Conservation (phyloP, 2,797 vertebrate genomes). For the Mycteria americana region DNA sequence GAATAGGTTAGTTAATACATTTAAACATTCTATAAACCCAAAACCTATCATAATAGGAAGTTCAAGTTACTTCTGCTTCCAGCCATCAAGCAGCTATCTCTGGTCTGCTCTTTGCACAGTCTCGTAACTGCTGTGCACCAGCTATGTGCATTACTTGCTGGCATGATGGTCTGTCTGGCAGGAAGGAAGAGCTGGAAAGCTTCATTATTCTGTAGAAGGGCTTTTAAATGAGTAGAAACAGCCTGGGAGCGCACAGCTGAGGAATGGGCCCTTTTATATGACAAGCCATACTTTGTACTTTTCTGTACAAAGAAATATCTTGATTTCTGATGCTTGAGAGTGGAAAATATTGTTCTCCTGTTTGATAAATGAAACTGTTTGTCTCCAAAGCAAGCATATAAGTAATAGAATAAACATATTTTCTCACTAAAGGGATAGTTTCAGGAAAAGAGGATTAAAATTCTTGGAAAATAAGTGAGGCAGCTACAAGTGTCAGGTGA, state of each 20-base stretch:
- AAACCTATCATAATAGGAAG: neutral
- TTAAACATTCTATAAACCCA: neutral
- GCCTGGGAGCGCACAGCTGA: neutral
- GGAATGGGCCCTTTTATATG: neutral
- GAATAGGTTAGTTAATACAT: neutral
- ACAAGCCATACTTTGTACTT: neutral
- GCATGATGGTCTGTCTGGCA: neutral
- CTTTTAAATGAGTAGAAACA: neutral
- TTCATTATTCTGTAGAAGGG: neutral
- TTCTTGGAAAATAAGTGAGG: conserved; percentile 52
- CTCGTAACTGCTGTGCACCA: neutral
- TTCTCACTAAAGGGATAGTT: conserved; percentile 24
- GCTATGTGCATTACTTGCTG: neutral
- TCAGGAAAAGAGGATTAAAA: conserved; percentile 66
- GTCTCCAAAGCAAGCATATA: conserved; percentile 10
- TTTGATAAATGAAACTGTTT: neutral
- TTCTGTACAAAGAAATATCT: neutral
- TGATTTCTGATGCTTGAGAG: neutral
- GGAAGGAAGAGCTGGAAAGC: neutral
- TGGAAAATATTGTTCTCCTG: neutral
- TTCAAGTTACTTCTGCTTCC: neutral
- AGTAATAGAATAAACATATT: conserved; percentile 27
- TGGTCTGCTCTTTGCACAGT: neutral
- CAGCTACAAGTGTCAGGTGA: conserved; percentile 55
- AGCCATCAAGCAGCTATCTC: neutral